Conservation (phyloP, 2,113 vertebrate genomes). For the Acinonyx jubatus region DNA sequence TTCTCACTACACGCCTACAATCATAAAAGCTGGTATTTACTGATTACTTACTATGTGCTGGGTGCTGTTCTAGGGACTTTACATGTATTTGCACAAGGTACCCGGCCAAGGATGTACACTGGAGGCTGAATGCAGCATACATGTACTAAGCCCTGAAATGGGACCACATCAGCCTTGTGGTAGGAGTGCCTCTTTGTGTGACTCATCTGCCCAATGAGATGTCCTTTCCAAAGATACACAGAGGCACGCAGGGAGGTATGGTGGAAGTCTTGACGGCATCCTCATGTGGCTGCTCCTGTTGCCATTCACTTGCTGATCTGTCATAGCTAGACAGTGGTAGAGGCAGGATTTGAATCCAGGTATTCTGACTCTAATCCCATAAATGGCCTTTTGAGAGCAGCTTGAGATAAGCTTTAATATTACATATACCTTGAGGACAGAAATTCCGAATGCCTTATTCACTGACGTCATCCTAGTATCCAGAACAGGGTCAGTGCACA, state of each 20-base stretch:
- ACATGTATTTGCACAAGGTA: background rate
- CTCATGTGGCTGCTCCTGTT: background rate
- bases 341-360: background rate
- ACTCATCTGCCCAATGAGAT: background rate
- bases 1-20: background rate
- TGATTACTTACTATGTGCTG: background rate
- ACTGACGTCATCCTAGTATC: accelerated
- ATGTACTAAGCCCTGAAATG: background rate
- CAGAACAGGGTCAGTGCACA: background rate
- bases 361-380: background rate
- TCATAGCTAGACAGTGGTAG: background rate
- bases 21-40: background rate
- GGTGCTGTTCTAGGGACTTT: background rate
- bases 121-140: background rate
- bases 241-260: accelerated
- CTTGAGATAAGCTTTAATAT: background rate
- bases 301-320: background rate
- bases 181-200: background rate
- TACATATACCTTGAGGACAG: background rate
- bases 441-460: background rate
- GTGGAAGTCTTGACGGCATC: background rate
- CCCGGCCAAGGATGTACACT: background rate
- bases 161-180: background rate
- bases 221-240: background rate
- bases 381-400: background rate